These are phyloP conservation scores for Pandemis cinnamomeana DNA, from an alignment of 2,888 invertebrate species.

Conservation along the genomic window DNA sequence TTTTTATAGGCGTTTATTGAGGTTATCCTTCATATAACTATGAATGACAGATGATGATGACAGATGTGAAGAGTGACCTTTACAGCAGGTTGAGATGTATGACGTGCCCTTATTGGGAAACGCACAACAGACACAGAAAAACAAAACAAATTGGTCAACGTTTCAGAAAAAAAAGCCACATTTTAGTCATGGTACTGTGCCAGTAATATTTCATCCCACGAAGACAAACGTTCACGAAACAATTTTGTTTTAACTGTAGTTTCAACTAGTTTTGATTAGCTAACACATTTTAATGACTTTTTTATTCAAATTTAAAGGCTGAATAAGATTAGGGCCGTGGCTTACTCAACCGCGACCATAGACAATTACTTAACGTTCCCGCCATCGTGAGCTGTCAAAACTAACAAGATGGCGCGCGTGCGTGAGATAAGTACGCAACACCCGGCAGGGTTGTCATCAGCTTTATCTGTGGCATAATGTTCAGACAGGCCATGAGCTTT, in stretches of 20 bases:
- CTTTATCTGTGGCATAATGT: not conserved
- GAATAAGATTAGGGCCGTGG: slow-evolving; percentile 14
- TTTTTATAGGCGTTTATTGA: not conserved
- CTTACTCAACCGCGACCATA: slow-evolving; percentile 60
- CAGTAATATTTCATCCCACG: not conserved
- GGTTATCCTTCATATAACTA: not conserved
- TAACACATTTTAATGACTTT: slow-evolving; percentile 10
- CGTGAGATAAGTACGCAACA: slow-evolving; percentile 13
- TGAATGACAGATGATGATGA: not conserved
- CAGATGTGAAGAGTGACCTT: not conserved
- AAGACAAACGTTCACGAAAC: not conserved
- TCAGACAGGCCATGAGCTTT: not conserved
- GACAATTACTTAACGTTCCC: slow-evolving; percentile 65
- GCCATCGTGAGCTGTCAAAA: slow-evolving; percentile 65
- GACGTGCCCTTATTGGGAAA: not conserved
- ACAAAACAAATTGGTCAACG: not conserved
- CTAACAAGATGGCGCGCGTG: slow-evolving; percentile 43
- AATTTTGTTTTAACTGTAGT: not conserved
- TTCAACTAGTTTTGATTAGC: not conserved
- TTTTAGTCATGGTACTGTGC: not conserved
- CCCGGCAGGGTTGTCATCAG: slow-evolving; percentile 50
- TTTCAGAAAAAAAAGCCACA: not conserved
- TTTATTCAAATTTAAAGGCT: slow-evolving; percentile 22
- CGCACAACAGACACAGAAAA: not conserved
- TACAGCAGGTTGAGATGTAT: not conserved